Evolutionary conservation across 2,888 invertebrate genomes (phyloP).

Genomic region (Lepidochitona cinerea): DNA sequence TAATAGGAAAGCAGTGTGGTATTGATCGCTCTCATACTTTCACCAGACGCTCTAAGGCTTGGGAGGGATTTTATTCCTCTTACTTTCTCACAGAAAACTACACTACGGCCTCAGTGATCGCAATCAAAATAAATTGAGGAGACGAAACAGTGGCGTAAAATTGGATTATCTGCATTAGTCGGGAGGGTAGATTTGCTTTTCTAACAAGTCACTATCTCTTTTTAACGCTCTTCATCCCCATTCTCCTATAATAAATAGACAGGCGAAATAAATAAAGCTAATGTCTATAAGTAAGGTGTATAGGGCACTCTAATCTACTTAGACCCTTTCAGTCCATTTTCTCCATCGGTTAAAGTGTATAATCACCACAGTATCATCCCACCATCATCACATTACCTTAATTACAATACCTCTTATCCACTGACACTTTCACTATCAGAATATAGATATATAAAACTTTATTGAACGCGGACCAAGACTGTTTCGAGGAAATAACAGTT

Average conservation of each 20-base stretch:
- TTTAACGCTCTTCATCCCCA: not conserved
- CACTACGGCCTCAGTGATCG: not conserved
- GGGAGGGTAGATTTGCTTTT: not conserved
- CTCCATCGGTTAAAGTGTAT: too few species aligned
- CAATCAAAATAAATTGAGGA: not conserved
- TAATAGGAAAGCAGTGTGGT: too few species aligned
- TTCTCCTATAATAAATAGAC: not conserved
- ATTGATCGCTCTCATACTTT: not conserved
- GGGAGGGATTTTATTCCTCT: not conserved
- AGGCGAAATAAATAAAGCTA: not conserved
- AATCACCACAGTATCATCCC: too few species aligned
- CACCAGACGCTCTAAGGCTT: not conserved
- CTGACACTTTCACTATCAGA: too few species aligned
- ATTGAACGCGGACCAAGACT: too few species aligned
- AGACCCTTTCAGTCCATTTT: too few species aligned
- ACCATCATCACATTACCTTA: too few species aligned
- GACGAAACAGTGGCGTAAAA: not conserved
- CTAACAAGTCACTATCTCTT: not conserved
- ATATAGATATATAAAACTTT: too few species aligned
- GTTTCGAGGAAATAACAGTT: too few species aligned
- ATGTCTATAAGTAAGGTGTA: too few species aligned
- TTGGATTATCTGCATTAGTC: not conserved
- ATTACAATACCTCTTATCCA: too few species aligned
- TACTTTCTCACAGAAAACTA: not conserved
- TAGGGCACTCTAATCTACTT: too few species aligned